Percentiles rank a stretch among this genome's conserved stretches.
These are phyloP conservation scores for Psammodynastes pulverulentus DNA, from an alignment of 2,113 vertebrate species.

Conservation along the genomic window DNA sequence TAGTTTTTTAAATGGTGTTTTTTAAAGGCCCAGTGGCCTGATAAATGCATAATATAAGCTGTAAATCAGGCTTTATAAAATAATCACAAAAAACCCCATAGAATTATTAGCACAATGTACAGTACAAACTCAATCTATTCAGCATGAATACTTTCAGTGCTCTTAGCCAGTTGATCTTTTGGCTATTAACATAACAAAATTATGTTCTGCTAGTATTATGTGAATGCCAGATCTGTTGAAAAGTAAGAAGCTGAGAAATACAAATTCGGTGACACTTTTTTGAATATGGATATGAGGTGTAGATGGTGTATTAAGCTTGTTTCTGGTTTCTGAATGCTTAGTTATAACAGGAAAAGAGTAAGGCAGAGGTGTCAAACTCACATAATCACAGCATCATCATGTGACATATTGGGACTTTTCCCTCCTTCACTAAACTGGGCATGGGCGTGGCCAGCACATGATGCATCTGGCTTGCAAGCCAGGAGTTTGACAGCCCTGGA, in stretches of 20 bases:
- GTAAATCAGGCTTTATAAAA: background rate
- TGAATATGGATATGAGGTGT: background rate
- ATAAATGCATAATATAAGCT: background rate
- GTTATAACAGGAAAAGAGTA: background rate
- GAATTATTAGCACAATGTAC: background rate
- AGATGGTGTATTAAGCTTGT: background rate
- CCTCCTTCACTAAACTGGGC: too few species aligned
- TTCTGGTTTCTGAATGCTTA: background rate
- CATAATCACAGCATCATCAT: too few species aligned
- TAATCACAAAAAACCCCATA: background rate
- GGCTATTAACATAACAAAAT: background rate
- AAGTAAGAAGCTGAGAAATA: too few species aligned
- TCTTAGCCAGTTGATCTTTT: background rate
- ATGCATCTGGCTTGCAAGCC: too few species aligned
- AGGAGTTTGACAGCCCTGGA: too few species aligned
- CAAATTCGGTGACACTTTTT: background rate
- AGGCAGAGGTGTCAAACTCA: too few species aligned
- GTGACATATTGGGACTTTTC: too few species aligned
- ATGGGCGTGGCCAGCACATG: too few species aligned
- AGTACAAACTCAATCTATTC: background rate
- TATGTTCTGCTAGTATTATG: background rate
- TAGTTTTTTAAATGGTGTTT: background rate
- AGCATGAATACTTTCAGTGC: background rate
- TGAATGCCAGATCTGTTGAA: too few species aligned
- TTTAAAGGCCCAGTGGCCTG: background rate